Evolutionary conservation across 2,797 vertebrate species (phyloP).

Genomic region (Lacerta agilis): DNA sequence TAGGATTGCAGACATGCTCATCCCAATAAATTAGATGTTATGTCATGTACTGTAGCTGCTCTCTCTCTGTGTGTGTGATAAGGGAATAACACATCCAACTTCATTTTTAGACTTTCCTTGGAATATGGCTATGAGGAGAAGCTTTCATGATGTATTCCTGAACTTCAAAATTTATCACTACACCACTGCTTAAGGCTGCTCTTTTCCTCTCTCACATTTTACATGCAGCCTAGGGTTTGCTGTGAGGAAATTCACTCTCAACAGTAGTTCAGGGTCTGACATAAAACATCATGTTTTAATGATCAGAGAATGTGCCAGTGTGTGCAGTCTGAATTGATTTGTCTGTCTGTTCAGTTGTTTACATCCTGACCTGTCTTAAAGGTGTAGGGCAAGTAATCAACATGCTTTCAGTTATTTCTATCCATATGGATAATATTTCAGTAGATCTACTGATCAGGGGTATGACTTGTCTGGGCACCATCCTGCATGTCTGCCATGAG

Average conservation of each 20-base stretch:
- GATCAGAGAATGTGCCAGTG: neutral
- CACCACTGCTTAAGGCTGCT: neutral
- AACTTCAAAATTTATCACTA: neutral
- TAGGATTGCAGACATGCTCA: too few species aligned
- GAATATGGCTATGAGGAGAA: neutral
- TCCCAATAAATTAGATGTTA: neutral
- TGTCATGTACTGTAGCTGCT: neutral
- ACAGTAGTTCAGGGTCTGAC: neutral
- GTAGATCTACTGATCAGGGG: neutral
- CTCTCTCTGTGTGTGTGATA: too few species aligned
- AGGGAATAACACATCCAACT: too few species aligned
- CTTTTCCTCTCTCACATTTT: conserved; percentile 1
- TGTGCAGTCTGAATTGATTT: conserved; percentile 12
- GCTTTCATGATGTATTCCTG: neutral
- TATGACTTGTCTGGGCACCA: neutral
- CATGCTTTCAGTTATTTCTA: neutral
- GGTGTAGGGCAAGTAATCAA: neutral
- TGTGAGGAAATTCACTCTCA: neutral
- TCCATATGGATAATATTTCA: neutral
- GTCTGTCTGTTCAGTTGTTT: neutral
- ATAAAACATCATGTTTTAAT: neutral
- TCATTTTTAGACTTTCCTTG: neutral
- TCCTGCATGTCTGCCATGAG: neutral
- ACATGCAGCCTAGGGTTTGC: neutral
- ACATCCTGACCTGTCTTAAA: neutral